Evolutionary conservation across 1,140 invertebrate genomes (phyloP), one percentile per base, ranked within the genome.

Genomic region (Pogonomyrmex barbatus): DNA sequence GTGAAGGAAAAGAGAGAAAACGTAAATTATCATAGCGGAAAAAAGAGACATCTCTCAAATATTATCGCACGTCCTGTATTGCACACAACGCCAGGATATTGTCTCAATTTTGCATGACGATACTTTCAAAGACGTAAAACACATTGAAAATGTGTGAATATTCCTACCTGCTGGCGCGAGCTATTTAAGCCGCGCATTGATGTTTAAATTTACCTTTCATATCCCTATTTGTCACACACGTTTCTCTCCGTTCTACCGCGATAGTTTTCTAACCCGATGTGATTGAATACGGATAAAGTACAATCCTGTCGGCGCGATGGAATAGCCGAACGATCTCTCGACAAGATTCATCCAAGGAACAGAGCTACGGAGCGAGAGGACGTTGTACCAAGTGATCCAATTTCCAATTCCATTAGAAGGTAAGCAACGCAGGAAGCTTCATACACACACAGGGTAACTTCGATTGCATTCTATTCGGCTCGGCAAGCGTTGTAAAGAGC

Each of bases 361-460:
- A 42, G 52, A 76, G 56, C 14, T 50, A 68, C 30, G 63, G 14
- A 54, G 71, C 30, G n/a, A 75, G 78, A 76, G 73, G 54, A 63
- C 70, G 45, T 77, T 68, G 42, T 54, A 63, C 75, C 62, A 45
- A 71, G 62, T 81, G 85, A 90, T 87, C 87, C 85, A 88, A 91
- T 91, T 90, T 85, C 87, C 73, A 87, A 81, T 89, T 77, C 76
- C 84, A 88, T 88, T 81, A 85, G 76, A 76, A 70, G 63, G 56
- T 65, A 73, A 88, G 86, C 85, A 82, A 85, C 71, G 63, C 50
- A 58, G 63, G 68, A 83, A 83, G 68, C 79, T 73, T 4, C 58
- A 33, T 62, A 36, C 50, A 47, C 24, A 68, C 9, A 73, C 52
- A 60, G 45, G 30, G 54, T 58, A 82, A 83, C 68, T 39, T 83